These are phyloP conservation scores for Battus philenor DNA, from an alignment of 1,140 invertebrate species.

Conservation along the genomic window DNA sequence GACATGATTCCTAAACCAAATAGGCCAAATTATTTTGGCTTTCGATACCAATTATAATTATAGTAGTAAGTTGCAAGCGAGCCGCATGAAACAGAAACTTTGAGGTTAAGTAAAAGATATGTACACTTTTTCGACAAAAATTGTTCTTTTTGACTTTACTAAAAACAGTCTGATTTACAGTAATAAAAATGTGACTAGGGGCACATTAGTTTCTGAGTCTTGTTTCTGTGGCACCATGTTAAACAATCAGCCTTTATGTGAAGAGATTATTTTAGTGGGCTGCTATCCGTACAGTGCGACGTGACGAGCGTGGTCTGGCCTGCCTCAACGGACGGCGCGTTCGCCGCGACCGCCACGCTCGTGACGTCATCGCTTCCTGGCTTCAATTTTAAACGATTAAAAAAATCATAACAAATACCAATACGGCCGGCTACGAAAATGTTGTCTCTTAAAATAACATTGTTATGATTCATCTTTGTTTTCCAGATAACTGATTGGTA, in stretches of 20 bases:
- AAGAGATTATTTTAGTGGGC: conserved; percentile 7
- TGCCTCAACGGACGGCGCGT: conserved; percentile 63
- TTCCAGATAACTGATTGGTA: too few relatives aligned
- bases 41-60: too few relatives aligned
- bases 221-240: conserved; percentile 12
- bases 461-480: conserved; percentile 10
- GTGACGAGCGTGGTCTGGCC: conserved; percentile 35
- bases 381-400: conserved; percentile 19
- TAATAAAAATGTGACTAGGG: too few relatives aligned
- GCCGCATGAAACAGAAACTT: too few relatives aligned
- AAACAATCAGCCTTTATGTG: background rate
- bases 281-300: conserved; percentile 34
- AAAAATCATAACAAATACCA: conserved; percentile 21
- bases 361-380: conserved; percentile 48
- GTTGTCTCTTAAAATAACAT: conserved; percentile 12
- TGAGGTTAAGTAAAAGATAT: too few relatives aligned
- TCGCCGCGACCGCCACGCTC: conserved; percentile 30
- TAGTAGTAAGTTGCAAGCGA: too few relatives aligned
- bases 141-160: too few relatives aligned
- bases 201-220: conserved; percentile 12
- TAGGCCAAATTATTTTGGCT: too few relatives aligned
- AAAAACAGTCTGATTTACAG: too few relatives aligned
- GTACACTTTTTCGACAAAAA: background rate
- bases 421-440: conserved; percentile 11
- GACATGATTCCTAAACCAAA: too few relatives aligned